phyloP scores from a whole-genome alignment of 2,113 vertebrate genomes.

The Carassius gibelio region DNA sequence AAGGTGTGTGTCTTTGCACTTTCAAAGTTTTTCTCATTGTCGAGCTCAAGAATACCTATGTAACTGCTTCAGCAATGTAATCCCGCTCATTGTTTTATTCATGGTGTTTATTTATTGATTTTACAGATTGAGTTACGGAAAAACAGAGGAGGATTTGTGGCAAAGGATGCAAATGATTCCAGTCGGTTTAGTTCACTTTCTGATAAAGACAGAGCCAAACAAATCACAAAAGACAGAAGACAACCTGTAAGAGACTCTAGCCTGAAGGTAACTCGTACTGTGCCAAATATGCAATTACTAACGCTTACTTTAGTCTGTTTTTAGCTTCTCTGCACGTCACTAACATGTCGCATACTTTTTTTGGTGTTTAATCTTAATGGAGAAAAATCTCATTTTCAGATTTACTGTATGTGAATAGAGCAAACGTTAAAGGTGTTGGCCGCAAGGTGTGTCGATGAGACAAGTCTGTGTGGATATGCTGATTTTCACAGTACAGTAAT shows the following conservation, averaged over 20 bases:
- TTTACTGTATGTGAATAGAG: background rate
- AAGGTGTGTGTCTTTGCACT: constrained; percentile 61
- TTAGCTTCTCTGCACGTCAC: background rate
- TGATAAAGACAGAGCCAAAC: constrained; percentile 54
- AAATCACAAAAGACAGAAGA: constrained; percentile 69
- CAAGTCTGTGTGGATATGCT: too few species aligned
- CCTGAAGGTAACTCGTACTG: constrained; percentile 63
- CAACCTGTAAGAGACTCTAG: constrained; percentile 60
- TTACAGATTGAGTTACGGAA: constrained; percentile 76
- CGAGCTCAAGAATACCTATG: too few species aligned
- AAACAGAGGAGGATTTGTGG: constrained; percentile 61
- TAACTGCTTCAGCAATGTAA: background rate
- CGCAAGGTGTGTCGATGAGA: background rate
- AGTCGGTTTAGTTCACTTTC: constrained; percentile 52
- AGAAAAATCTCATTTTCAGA: background rate
- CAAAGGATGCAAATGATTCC: constrained; percentile 63
- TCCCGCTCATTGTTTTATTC: background rate
- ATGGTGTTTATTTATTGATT: constrained; percentile 7
- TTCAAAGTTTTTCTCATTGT: background rate
- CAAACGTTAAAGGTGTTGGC: background rate
- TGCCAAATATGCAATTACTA: background rate
- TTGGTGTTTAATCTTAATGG: background rate
- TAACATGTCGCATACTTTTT: background rate
- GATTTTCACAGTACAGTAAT: too few species aligned
- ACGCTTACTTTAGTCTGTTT: background rate